Evolutionary conservation across 2,888 invertebrate genomes (phyloP), one percentile per base, ranked within the genome.

Genomic region (Lasioglossum malachurum): DNA sequence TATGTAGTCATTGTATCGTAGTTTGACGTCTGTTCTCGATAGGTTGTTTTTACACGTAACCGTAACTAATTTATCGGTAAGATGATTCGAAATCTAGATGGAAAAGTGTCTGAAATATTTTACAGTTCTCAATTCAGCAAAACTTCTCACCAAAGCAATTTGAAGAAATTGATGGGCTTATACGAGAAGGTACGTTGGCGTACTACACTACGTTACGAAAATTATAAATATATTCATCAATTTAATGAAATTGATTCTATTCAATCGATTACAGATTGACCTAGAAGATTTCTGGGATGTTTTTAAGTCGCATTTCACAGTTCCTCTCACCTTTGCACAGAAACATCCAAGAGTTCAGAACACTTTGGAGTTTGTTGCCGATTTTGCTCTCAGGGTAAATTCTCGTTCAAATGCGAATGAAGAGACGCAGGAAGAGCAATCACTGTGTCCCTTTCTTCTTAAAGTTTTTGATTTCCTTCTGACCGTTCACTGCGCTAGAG

Each of bases 281-380:
- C 96, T 97, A 88, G 96, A 96, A 38, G 94, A 94, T 1, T 98
- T 98, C 92, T 96, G 96, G 87, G 95, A 96, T 67, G 96, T 96
- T 64, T 98, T 98, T 90, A 96, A 97, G 64, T 96, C 96, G 92
- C 97, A 97, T 73, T 94, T 98, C 0, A 96, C 96, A 89, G 96
- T 97, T 79, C 96, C 97, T 41, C 96, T 98, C 92, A 96, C 97
- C 1, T 96, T 96, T 77, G 97, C 97, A 19, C 97, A 98, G 88
- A 96, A 96, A 23, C 97, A 97, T 93, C 96, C 97, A 14, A 96
- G 96, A 91, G 97, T 98, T 0, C 97, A 97, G 91, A 96, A 97
- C 60, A 96, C 97, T 0, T 95, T 98, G 1, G 96, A 97, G 85
- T 98, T 98, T 95, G 97, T 97, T 41, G 97, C 97, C 0, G 97